Evolutionary conservation across 2,797 vertebrate genomes (phyloP), one percentile per base, ranked within the genome.

Genomic region (Neosilurus hyrtlii): DNA sequence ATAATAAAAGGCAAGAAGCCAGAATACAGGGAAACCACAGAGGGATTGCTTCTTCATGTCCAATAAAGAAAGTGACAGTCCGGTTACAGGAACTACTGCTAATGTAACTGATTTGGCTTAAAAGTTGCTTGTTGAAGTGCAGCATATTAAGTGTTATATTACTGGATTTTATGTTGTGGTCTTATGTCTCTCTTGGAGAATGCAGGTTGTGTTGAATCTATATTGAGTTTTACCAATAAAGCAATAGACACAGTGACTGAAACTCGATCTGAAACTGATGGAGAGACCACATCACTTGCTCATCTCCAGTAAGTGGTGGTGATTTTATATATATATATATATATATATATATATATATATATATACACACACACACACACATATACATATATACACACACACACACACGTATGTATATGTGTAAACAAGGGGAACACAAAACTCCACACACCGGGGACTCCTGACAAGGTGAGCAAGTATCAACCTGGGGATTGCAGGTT

Each of bases 221-320:
- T 57, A 35, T 37, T 61, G 56, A 75, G 37, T 75, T 75, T 43
- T 43, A 30, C 20, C 5, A 74, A 56, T 35, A 74, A 74, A 57
- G n/a, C 51, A 26, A 26, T 26, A 72, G 24, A 74, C 56, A 9
- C 24, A 73, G 15, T 52, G 49, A 71, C 68, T 71, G 22, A 49
- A 20, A 22, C 18, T 49, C 22, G 37, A 70, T n/a, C 37, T 73
- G 49, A 26, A 56, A 73, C 24, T 73, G 24, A 74, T 5, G 52
- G 16, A 24, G 12, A 52, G n/a, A 52, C 49, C 70, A 72, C 14
- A 72, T 15, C 14, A 52, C 8, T 26, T n/a, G 9, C 22, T 26
- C 6, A 26, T 16, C 49, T 72, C 68, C 7, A 52, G 49, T 72
- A 24, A 24, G n/a, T 14, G 3, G 30, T 2, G 30, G 30, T 30